Percentiles rank a stretch among this genome's conserved stretches.
Evolutionary conservation across 2,113 vertebrate genomes (phyloP).

Genomic region (Erpornis zantholeuca): DNA sequence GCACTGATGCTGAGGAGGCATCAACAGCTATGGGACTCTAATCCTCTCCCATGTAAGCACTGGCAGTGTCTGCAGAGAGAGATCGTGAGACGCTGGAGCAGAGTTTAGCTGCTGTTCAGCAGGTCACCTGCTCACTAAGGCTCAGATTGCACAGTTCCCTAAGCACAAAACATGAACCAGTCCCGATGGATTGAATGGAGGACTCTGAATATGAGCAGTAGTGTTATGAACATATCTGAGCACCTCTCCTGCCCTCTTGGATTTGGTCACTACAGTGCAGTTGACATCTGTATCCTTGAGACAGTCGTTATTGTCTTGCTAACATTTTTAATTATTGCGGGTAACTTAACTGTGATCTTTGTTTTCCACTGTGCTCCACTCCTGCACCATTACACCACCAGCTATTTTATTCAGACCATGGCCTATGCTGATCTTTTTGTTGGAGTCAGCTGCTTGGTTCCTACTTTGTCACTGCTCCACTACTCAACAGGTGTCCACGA

Average conservation of each 20-base stretch:
- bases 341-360: slow-evolving; percentile 96
- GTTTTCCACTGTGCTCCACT: slow-evolving; percentile 97
- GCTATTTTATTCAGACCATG: slow-evolving; percentile 99
- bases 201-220: slow-evolving; percentile 81
- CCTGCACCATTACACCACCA: slow-evolving; percentile 96
- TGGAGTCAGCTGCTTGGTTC: slow-evolving; percentile 95
- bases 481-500: slow-evolving; percentile 91
- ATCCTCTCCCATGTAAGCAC: slow-evolving; percentile 59
- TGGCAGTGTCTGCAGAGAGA: slow-evolving; percentile 59
- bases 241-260: slow-evolving; percentile 94
- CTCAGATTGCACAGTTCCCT: slow-evolving; percentile 38
- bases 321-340: slow-evolving; percentile 94
- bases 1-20: slow-evolving; percentile 71
- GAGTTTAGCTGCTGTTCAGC: slow-evolving; percentile 62
- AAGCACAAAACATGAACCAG: slow-evolving; percentile 88
- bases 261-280: slow-evolving; percentile 84
- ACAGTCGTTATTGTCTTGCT: slow-evolving; percentile 91
- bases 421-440: slow-evolving; percentile 97
- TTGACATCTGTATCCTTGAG: slow-evolving; percentile 92
- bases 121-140: slow-evolving; percentile 38
- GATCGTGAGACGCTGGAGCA: slow-evolving; percentile 53
- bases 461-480: slow-evolving; percentile 93
- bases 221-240: slow-evolving; percentile 73
- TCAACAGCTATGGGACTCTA: slow-evolving; percentile 61
- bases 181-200: slow-evolving; percentile 79